Percentiles rank a stretch among this genome's conserved stretches.
phyloP scores from a whole-genome alignment of 2,888 invertebrate genomes.

The Agrotis ipsilon region DNA sequence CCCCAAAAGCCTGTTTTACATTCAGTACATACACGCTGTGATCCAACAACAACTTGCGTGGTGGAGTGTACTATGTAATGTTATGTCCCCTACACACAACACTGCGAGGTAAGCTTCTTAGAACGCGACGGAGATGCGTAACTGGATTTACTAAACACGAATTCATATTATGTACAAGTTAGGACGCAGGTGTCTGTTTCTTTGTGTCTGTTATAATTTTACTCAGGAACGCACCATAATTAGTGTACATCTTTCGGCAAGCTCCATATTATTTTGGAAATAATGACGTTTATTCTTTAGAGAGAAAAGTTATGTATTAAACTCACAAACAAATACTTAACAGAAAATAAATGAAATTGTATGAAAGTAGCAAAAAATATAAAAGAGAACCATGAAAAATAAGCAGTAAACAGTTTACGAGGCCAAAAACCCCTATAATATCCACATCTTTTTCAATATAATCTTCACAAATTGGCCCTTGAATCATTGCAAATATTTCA shows the following conservation, averaged over 20 bases:
- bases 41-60: slow-evolving; percentile 36
- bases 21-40: slow-evolving; percentile 49
- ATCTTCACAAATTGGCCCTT: neutral
- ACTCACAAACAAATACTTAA: too few relatives aligned
- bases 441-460: too few relatives aligned
- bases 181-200: slow-evolving; percentile 32
- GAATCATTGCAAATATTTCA: neutral
- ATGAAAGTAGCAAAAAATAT: too few relatives aligned
- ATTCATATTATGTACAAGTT: slow-evolving; percentile 50
- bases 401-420: too few relatives aligned
- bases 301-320: too few relatives aligned
- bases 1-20: slow-evolving; percentile 37
- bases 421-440: too few relatives aligned
- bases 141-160: slow-evolving; percentile 62
- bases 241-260: neutral
- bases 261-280: too few relatives aligned
- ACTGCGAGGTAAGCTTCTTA: slow-evolving; percentile 67
- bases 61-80: slow-evolving; percentile 36
- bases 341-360: too few relatives aligned
- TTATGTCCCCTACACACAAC: slow-evolving; percentile 43
- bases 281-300: too few relatives aligned
- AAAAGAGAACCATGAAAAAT: too few relatives aligned
- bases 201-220: slow-evolving; percentile 30
- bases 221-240: slow-evolving; percentile 20
- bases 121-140: slow-evolving; percentile 54